These are phyloP conservation scores for Urocolius indicus DNA, from an alignment of 2,113 vertebrate genomes.

Conservation along the genomic window DNA sequence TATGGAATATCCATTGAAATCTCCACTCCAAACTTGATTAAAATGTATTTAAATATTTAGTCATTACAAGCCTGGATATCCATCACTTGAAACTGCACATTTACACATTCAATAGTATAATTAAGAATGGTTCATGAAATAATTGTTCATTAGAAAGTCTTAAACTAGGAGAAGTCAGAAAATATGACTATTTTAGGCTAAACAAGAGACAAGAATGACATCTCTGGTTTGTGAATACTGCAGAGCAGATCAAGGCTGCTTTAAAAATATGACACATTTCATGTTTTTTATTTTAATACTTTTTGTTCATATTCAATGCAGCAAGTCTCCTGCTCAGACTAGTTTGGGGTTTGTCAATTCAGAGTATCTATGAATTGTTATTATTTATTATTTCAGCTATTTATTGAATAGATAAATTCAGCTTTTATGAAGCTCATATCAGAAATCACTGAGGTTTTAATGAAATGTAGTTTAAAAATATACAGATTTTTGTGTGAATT, in stretches of 20 bases:
- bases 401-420: conserved; percentile 40
- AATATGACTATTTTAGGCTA: conserved; percentile 15
- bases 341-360: neutral
- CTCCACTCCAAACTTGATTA: neutral
- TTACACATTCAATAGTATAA: neutral
- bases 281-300: neutral
- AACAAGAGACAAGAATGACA: neutral
- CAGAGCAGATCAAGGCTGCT: conserved; percentile 3
- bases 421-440: neutral
- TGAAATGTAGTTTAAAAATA: conserved; percentile 5
- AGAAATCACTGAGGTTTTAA: conserved; percentile 48
- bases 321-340: neutral
- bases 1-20: neutral
- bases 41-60: neutral
- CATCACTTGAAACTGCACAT: neutral
- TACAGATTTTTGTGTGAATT: neutral
- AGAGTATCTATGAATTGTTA: neutral
- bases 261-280: neutral
- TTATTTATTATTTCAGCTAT: conserved; percentile 61
- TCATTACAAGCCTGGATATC: neutral
- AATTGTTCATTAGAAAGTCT: conserved; percentile 7
- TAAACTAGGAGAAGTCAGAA: neutral
- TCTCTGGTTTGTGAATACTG: neutral
- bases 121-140: conserved; percentile 11
- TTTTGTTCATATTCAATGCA: conserved; percentile 27